Base-by-base conservation (phyloP, 2,888 invertebrate genomes). In the Brenthis daphne region DNA sequence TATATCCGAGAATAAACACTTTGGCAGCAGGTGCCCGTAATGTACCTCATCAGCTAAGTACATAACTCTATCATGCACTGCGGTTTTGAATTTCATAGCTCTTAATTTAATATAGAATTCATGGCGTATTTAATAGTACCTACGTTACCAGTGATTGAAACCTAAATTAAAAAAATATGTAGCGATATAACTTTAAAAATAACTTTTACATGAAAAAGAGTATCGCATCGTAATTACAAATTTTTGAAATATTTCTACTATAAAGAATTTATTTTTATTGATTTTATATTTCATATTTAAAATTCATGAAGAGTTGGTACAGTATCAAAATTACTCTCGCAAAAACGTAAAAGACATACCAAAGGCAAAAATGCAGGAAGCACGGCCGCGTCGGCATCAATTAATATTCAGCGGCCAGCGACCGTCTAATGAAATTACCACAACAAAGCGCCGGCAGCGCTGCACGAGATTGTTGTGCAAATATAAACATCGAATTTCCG, bases 341-440 rank as follows among this genome's bases (percentile, higher is more conserved):
- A 54, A 63, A 63, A 63, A 63, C 63, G 67, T 67, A 37, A 67
- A 67, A 67, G 68, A 72, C 63, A 65, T 70, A 72, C 70, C 68
- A 72, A 71, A 63, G 76, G 78, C 81, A 82, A 85, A 82, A 86
- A 83, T 82, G 83, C 77, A 79, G 76, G 76, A 76, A 74, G 72
- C 70, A 60, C 64, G 63, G 75, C 73, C 69, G 77, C 82, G 80
- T 79, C 78, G 77, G 75, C 77, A 76, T 79, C 74, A 75, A 90
- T 90, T 87, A 89, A 88, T 88, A 90, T 90, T 86, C 89, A 85
- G 80, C 84, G 82, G 79, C 77, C 77, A 81, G 83, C 83, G 85
- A 82, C 82, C 85, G 80, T 83, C 85, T 88, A 88, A 90, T 88
- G 87, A 87, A 88, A 90, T 90, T 88, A 90, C 86, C 90, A 88